Conservation (phyloP, 1,140 invertebrate genomes). For the Heliconius congener region DNA sequence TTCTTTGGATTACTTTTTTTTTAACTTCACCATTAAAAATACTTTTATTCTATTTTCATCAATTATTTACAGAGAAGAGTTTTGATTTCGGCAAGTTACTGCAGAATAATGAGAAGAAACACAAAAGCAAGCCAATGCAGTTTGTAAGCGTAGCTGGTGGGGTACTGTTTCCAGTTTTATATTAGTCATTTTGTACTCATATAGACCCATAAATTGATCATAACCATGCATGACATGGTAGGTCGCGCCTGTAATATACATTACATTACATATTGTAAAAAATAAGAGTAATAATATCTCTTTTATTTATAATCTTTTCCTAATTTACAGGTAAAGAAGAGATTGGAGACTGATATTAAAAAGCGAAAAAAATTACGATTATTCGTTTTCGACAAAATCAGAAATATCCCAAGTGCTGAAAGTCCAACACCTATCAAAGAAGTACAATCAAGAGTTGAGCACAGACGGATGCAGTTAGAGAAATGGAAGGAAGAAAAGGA, state of each 20-base stretch:
- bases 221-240: slow-evolving; percentile 47
- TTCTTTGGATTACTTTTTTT: background rate
- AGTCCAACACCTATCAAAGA: slow-evolving; percentile 44
- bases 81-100: slow-evolving; percentile 61
- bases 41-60: slow-evolving; percentile 14
- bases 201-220: background rate
- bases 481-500: slow-evolving; percentile 73
- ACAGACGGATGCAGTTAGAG: slow-evolving; percentile 59
- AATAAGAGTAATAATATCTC: background rate
- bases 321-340: slow-evolving; percentile 60
- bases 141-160: slow-evolving; percentile 63
- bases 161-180: slow-evolving; percentile 49
- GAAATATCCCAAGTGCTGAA: slow-evolving; percentile 53
- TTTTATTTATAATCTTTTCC: background rate
- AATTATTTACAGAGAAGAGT: slow-evolving; percentile 56
- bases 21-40: background rate
- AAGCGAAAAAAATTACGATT: slow-evolving; percentile 54
- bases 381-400: slow-evolving; percentile 58
- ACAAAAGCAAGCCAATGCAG: slow-evolving; percentile 61
- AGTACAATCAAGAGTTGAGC: slow-evolving; percentile 48
- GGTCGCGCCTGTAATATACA: slow-evolving; percentile 24
- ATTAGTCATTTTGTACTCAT: slow-evolving; percentile 21
- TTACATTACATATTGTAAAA: background rate
- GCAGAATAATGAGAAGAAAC: slow-evolving; percentile 61
- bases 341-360: slow-evolving; percentile 54